Conservation (phyloP, 2,113 vertebrate genomes). For the Peromyscus maniculatus region DNA sequence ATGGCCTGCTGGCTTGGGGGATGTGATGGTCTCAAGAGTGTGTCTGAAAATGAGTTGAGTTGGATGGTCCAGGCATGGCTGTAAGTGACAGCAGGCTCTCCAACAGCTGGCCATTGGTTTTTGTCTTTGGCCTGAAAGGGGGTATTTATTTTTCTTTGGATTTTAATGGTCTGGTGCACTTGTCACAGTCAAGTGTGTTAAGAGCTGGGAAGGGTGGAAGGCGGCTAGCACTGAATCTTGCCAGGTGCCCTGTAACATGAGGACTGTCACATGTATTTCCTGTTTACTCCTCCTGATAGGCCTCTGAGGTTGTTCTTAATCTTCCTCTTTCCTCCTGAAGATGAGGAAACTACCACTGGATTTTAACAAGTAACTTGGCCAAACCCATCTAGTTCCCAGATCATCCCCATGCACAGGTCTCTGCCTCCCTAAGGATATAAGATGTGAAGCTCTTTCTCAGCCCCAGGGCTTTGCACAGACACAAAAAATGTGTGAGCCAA, state of each 20-base stretch:
- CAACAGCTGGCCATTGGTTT: background rate
- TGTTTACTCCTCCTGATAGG: background rate
- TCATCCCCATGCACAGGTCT: accelerated
- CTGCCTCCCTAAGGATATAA: background rate
- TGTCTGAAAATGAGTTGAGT: background rate
- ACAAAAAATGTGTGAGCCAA: background rate
- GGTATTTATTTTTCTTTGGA: background rate
- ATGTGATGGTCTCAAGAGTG: accelerated
- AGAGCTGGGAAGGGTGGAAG: background rate
- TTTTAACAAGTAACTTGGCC: background rate
- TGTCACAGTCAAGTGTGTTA: background rate
- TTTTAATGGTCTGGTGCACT: background rate
- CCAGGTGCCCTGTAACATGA: background rate
- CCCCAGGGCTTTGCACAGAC: background rate
- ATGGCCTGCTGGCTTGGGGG: background rate
- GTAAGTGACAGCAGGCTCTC: background rate
- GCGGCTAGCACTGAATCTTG: background rate
- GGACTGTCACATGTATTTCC: background rate
- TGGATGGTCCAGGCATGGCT: background rate
- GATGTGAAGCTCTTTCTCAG: background rate
- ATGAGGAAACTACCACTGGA: background rate
- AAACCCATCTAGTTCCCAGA: background rate
- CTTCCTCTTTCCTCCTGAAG: background rate
- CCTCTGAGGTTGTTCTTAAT: too few species aligned
- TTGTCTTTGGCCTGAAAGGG: too few species aligned